phyloP scores from a whole-genome alignment of 1,140 invertebrate species.

The Solenopsis invicta region DNA sequence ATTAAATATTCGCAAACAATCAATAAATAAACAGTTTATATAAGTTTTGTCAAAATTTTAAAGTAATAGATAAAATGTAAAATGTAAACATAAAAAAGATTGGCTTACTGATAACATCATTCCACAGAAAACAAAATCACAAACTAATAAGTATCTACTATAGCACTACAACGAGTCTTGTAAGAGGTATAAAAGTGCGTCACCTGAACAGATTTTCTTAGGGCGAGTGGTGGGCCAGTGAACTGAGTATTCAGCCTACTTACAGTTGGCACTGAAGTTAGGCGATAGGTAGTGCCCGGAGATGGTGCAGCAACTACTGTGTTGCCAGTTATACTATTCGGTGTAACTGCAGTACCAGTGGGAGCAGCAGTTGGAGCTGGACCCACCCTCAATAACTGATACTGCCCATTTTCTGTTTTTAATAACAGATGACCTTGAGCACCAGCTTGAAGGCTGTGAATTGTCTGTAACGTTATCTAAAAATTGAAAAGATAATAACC shows the following conservation, averaged over 20 bases:
- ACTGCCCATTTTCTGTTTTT: conserved; percentile 98
- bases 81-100: conserved; percentile 66
- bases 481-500: conserved; percentile 83
- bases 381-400: conserved; percentile 95
- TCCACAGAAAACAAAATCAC: conserved; percentile 76
- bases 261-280: conserved; percentile 89
- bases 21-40: conserved; percentile 21
- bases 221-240: conserved; percentile 88
- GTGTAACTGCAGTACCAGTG: conserved; percentile 88
- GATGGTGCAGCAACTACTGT: conserved; percentile 83
- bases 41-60: conserved; percentile 12
- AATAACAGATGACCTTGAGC: conserved; percentile 95
- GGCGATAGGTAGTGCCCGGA: conserved; percentile 87
- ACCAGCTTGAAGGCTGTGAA: conserved; percentile 93
- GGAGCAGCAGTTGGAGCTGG: conserved; percentile 89
- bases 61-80: conserved; percentile 7
- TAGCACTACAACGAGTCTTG: conserved; percentile 86
- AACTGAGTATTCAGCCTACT: conserved; percentile 88
- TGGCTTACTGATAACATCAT: conserved; percentile 78
- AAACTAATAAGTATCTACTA: conserved; percentile 80
- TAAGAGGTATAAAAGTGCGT: conserved; percentile 85
- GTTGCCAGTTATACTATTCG: conserved; percentile 87
- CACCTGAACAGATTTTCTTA: conserved; percentile 88
- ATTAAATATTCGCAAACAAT: conserved; percentile 46
- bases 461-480: conserved; percentile 94